These are phyloP conservation scores for Perccottus glenii DNA, from an alignment of 2,113 vertebrate species.

Conservation along the genomic window DNA sequence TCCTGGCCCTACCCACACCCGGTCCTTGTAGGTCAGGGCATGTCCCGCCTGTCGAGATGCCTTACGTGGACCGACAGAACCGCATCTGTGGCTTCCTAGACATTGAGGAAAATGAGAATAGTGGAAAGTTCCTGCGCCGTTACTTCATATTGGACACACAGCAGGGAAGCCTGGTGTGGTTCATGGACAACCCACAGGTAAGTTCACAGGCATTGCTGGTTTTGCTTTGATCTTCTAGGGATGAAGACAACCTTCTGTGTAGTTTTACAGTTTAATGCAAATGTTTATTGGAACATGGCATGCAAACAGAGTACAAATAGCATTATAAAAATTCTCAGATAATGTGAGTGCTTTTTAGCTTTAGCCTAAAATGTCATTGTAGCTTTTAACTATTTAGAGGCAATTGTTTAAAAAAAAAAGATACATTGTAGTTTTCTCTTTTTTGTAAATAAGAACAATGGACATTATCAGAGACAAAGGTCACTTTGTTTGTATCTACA, in stretches of 20 bases:
- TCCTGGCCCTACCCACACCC: slow-evolving; percentile 43
- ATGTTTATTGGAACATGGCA: not conserved
- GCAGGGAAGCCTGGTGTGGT: slow-evolving; percentile 94
- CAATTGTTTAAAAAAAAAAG: no score
- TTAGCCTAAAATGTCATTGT: no score
- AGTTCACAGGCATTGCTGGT: slow-evolving; percentile 43
- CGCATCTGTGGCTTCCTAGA: slow-evolving; percentile 98
- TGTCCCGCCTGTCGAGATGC: slow-evolving; percentile 91
- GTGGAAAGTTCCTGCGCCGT: slow-evolving; percentile 94
- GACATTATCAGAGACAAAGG: slow-evolving; percentile 16
- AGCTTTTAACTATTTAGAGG: no score
- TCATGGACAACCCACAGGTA: slow-evolving; percentile 99
- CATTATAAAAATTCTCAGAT: no score
- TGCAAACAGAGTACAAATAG: no score
- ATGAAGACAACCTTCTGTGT: not conserved
- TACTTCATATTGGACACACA: slow-evolving; percentile 97
- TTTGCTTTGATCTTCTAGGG: slow-evolving; percentile 30
- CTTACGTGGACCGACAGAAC: slow-evolving; percentile 99
- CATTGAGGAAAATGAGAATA: slow-evolving; percentile 97
- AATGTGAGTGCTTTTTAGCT: no score
- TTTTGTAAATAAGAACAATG: no score
- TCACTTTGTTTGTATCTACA: slow-evolving; percentile 6
- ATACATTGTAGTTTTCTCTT: not conserved
- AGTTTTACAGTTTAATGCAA: slow-evolving; percentile 5
- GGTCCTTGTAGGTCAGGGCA: slow-evolving; percentile 84